Evolutionary conservation across 2,113 vertebrate genomes (phyloP), one percentile per base, ranked within the genome.

Genomic region (Lasiurus cinereus): DNA sequence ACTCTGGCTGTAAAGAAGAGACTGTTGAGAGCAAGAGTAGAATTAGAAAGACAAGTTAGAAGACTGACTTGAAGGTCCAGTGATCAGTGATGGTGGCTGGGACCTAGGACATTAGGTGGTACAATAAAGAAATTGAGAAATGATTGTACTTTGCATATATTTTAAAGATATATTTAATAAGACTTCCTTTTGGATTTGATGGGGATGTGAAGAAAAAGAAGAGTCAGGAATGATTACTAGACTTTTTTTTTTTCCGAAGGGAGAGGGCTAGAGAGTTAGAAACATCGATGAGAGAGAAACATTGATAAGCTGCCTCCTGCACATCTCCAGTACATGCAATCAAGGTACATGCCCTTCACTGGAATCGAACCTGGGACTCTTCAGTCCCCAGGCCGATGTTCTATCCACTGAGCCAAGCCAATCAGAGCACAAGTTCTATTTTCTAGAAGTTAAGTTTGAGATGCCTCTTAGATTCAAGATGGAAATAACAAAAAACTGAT

Each of bases 381-480:
- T n/a, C n/a, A n/a, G n/a, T n/a, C n/a, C n/a, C n/a, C n/a, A n/a
- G n/a, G n/a, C n/a, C n/a, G n/a, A n/a, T n/a, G n/a, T n/a, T n/a
- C n/a, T n/a, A n/a, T n/a, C n/a, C n/a, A n/a, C n/a, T n/a, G n/a
- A n/a, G n/a, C n/a, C n/a, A n/a, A n/a, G n/a, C n/a, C n/a, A n/a
- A n/a, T n/a, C n/a, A n/a, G n/a, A n/a, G n/a, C n/a, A 46, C 72
- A 74, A 67, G 36, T 72, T 70, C 12, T 46, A 6, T 54, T 86
- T 46, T 78, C 50, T 70, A 50, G 24, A 84, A 70, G 33, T 92
- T 78, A 77, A 86, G 27, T 77, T 70, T 94, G n/a, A 90, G 72
- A n/a, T 50, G 12, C 24, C 59, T 33, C 21, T 69, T 77, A 56
- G 78, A 70, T 83, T 93, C 7, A 7, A 88, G 56, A 56, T 83